These are phyloP conservation scores for Lissocephala sabroskyi DNA, from an alignment of 2,888 invertebrate genomes.

Conservation along the genomic window DNA sequence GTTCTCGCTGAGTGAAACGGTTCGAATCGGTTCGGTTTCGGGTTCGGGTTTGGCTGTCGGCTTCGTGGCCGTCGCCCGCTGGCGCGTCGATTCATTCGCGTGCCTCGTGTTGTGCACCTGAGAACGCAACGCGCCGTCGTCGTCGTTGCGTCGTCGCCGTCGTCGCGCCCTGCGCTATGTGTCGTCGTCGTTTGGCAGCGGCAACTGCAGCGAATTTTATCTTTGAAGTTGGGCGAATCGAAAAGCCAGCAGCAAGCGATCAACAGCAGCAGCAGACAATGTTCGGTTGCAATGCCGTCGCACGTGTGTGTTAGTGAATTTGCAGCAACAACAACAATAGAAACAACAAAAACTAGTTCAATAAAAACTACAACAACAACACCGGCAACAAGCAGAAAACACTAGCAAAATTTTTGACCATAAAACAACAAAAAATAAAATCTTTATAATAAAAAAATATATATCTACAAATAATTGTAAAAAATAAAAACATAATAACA, in stretches of 20 bases:
- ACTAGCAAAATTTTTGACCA: background rate
- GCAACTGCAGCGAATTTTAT: conserved; percentile 41
- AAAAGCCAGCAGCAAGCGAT: conserved; percentile 15
- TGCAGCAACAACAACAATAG: conserved; percentile 15
- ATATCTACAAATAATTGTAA: conserved; percentile 1
- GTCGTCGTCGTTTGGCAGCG: conserved; percentile 49
- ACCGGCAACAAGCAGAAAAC: conserved; percentile 5
- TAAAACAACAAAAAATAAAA: conserved; percentile 2
- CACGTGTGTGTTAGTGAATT: conserved; percentile 3
- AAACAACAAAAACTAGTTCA: conserved; percentile 10
- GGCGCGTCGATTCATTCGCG: conserved; percentile 5
- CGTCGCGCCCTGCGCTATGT: conserved; percentile 49
- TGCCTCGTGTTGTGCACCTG: conserved; percentile 30
- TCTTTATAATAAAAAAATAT: conserved; percentile 7
- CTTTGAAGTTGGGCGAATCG: conserved; percentile 51
- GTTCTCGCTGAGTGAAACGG: background rate
- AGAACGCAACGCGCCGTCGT: conserved; percentile 42
- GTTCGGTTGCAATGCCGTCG: background rate
- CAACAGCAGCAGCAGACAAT: conserved; percentile 18
- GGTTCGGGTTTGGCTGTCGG: background rate
- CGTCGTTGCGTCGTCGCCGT: conserved; percentile 44
- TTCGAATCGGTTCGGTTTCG: background rate
- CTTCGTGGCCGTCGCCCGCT: background rate
- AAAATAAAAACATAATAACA: background rate
- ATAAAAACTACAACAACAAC: conserved; percentile 16